phyloP scores from a whole-genome alignment of 2,888 invertebrate species.

The Taenaris catops region DNA sequence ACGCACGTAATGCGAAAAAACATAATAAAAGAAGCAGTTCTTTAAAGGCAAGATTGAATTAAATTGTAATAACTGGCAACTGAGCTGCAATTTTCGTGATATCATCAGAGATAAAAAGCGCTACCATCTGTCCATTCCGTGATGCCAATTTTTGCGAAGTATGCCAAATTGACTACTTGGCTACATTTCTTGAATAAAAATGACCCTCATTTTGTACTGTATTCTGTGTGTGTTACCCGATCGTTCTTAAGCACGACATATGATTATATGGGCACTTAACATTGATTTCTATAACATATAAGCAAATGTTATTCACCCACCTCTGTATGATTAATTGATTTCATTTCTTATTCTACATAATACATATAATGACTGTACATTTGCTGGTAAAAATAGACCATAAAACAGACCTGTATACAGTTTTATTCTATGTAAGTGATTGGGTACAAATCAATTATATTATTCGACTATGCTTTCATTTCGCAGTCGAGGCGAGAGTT shows the following conservation, averaged over 20 bases:
- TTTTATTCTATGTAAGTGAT: too few relatives aligned
- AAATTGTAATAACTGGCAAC: conserved; percentile 27
- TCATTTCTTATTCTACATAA: too few relatives aligned
- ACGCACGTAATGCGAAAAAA: conserved; percentile 8
- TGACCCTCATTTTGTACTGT: conserved; percentile 25
- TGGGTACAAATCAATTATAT: too few relatives aligned
- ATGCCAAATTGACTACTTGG: conserved; percentile 29
- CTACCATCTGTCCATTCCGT: conserved; percentile 28
- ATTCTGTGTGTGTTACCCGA: conserved; percentile 16
- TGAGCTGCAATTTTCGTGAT: conserved; percentile 27
- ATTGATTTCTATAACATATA: conserved; percentile 16
- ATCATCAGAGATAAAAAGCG: conserved; percentile 28
- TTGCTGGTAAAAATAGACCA: too few relatives aligned
- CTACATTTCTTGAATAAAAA: conserved; percentile 28
- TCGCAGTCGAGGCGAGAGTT: too few relatives aligned
- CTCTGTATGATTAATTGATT: too few relatives aligned
- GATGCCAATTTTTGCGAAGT: conserved; percentile 29
- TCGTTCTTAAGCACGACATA: conserved; percentile 16
- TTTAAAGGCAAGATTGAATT: conserved; percentile 24
- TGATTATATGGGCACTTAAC: conserved; percentile 9
- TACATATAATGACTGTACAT: too few relatives aligned
- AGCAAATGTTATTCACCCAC: too few relatives aligned
- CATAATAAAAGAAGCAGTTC: conserved; percentile 14
- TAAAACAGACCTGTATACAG: too few relatives aligned
- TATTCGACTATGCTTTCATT: too few relatives aligned